Conservation (phyloP, 2,113 vertebrate species). For the Mirounga angustirostris region DNA sequence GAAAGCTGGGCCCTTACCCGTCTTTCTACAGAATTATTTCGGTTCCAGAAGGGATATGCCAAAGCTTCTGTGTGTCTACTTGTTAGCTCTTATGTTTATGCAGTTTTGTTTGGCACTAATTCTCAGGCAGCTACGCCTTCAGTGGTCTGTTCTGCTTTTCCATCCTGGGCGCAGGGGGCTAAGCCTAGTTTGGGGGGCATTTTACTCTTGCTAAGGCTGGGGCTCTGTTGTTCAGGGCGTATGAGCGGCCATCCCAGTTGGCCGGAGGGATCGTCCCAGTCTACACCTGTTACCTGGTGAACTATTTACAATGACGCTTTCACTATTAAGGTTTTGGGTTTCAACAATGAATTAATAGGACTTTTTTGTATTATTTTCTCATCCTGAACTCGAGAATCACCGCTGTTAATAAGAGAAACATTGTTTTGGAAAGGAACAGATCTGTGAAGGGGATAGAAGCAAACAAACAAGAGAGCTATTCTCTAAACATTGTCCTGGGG, state of each 20-base stretch:
- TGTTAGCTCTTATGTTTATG: background rate
- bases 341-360: background rate
- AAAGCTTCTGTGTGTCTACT: background rate
- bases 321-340: background rate
- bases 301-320: background rate
- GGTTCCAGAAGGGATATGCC: background rate
- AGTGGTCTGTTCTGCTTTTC: background rate
- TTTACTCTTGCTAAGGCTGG: background rate
- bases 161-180: fast-evolving
- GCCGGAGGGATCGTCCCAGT: background rate
- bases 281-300: background rate
- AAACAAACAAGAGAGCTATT: background rate
- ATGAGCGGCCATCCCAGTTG: fast-evolving
- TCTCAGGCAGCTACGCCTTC: background rate
- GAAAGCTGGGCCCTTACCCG: background rate
- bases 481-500: background rate
- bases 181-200: background rate
- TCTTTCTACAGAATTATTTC: constrained; percentile 28
- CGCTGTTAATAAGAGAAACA: background rate
- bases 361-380: background rate
- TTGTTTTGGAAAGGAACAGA: background rate
- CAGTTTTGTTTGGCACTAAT: background rate
- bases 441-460: background rate
- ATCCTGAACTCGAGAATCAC: background rate
- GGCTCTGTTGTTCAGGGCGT: background rate